Conservation (phyloP, 2,888 invertebrate genomes). For the Amphipoea lucens region DNA sequence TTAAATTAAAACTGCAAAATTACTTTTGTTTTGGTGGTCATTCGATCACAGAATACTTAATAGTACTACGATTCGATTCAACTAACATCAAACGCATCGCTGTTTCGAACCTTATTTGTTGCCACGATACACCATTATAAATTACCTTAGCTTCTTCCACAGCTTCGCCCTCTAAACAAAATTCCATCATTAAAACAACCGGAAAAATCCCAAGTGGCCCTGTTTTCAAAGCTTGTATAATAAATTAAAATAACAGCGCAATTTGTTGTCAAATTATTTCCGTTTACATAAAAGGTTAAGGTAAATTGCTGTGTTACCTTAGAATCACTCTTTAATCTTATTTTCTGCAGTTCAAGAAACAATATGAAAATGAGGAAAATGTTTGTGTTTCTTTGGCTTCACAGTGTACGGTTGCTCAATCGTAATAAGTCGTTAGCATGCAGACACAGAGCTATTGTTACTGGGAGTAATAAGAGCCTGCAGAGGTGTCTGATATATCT, state of each 20-base stretch:
- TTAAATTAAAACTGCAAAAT: not conserved
- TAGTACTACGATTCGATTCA: not conserved
- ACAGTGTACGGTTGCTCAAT: slow-evolving; percentile 2
- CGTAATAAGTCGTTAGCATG: not conserved
- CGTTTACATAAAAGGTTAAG: slow-evolving; percentile 19
- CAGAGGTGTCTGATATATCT: slow-evolving; percentile 10
- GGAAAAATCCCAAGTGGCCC: slow-evolving; percentile 20
- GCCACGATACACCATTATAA: not conserved
- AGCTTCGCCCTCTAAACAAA: not conserved
- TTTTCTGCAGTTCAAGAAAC: not conserved
- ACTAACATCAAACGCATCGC: not conserved
- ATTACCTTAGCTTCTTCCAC: not conserved
- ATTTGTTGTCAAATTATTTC: slow-evolving; percentile 47
- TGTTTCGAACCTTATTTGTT: not conserved
- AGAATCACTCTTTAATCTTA: slow-evolving; percentile 10
- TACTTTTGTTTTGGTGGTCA: not conserved
- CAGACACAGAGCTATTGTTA: slow-evolving; percentile 10
- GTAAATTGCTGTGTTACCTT: slow-evolving; percentile 19
- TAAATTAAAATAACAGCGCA: slow-evolving; percentile 37
- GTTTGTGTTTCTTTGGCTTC: slow-evolving; percentile 9
- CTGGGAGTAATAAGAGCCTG: slow-evolving; percentile 10
- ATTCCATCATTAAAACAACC: slow-evolving; percentile 1
- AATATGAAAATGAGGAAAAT: slow-evolving; percentile 28
- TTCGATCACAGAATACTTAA: no score
- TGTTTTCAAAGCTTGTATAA: slow-evolving; percentile 14